Evolutionary conservation across 1,140 invertebrate genomes (phyloP).

Genomic region (Palaemon carinicauda): DNA sequence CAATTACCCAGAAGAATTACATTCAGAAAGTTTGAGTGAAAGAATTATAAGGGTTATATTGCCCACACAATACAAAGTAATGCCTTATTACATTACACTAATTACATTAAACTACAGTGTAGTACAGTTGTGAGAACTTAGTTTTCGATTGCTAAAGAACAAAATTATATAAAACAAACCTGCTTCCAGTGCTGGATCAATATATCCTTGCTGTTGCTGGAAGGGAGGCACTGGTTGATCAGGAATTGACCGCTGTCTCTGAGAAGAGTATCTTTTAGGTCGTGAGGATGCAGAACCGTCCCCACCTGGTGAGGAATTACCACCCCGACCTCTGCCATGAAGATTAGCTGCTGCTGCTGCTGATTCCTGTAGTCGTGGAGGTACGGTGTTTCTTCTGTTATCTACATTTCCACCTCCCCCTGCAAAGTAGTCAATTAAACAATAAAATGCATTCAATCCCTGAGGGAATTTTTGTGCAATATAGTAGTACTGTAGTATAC

Average conservation of each 20-base stretch:
- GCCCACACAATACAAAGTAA: no score
- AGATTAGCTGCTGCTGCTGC: background rate
- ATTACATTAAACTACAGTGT: no score
- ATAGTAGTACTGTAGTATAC: no score
- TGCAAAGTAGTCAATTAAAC: background rate
- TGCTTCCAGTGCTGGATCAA: conserved; percentile 63
- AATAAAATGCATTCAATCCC: no score
- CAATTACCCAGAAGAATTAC: no score
- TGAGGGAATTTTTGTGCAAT: no score
- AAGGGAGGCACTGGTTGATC: conserved; percentile 60
- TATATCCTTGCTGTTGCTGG: conserved; percentile 61
- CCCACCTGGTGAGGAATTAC: conserved; percentile 57
- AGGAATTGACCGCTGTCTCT: conserved; percentile 71
- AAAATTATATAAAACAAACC: conserved; percentile 61
- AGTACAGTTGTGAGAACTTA: no score
- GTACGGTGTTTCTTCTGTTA: conserved; percentile 54
- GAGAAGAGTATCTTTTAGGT: conserved; percentile 80
- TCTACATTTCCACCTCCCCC: conserved; percentile 39
- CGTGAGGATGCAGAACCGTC: conserved; percentile 64
- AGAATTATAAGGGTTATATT: no score
- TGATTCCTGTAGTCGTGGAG: conserved; percentile 62
- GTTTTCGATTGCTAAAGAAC: no score
- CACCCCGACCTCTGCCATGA: conserved; percentile 26
- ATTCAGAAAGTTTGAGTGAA: no score
- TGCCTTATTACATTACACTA: no score